These are phyloP conservation scores for Phyllostomus hastatus DNA, from an alignment of 2,113 vertebrate species.

Conservation along the genomic window DNA sequence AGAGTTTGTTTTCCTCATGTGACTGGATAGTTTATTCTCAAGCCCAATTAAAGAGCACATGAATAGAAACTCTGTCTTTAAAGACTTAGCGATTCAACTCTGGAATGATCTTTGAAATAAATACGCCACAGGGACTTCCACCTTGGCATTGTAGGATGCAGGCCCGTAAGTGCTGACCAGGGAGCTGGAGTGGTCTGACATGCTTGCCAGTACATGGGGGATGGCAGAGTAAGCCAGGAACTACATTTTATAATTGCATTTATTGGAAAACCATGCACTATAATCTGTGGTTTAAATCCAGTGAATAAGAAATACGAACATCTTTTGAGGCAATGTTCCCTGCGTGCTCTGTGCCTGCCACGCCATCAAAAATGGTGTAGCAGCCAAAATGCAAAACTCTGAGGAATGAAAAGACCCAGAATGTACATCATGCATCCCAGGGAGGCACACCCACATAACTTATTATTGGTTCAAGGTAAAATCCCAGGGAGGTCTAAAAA, in stretches of 20 bases:
- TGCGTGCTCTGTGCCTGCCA: background rate
- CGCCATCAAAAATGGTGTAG: background rate
- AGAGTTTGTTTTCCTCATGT: background rate
- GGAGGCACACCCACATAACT: background rate
- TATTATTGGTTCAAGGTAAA: background rate
- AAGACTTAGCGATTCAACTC: background rate
- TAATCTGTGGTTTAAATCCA: conserved; percentile 8
- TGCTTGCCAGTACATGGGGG: background rate
- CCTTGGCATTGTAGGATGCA: background rate
- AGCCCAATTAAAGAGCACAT: background rate
- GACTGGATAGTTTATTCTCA: background rate
- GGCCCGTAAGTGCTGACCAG: background rate
- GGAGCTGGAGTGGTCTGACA: background rate
- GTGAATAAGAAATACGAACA: background rate
- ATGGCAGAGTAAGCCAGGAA: background rate
- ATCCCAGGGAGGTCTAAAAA: background rate
- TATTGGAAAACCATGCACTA: background rate
- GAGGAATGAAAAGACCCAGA: background rate
- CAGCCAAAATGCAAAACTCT: background rate
- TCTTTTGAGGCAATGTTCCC: background rate
- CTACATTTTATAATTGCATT: background rate
- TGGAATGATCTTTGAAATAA: conserved; percentile 26
- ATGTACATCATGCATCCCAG: background rate
- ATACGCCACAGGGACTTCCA: background rate
- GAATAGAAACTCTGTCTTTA: conserved; percentile 41